Conservation (phyloP, 2,797 vertebrate genomes). For the Poeciliopsis presidionis region DNA sequence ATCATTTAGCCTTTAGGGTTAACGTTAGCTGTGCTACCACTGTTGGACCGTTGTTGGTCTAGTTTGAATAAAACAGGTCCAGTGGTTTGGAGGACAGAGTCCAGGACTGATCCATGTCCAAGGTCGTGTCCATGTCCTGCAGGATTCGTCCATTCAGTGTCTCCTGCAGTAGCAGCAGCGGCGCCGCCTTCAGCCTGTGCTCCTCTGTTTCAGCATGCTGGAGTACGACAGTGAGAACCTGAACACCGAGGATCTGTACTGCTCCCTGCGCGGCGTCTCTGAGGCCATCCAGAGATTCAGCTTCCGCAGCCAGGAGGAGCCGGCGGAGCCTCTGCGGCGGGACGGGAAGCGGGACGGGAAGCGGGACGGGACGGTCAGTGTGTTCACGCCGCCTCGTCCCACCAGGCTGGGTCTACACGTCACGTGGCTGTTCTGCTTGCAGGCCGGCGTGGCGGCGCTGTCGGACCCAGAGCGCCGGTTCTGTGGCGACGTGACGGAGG, state of each 20-base stretch:
- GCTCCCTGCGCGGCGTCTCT: constrained; percentile 95
- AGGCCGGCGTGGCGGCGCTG: constrained; percentile 83
- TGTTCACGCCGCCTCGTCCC: too few relatives aligned
- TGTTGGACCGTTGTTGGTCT: background rate
- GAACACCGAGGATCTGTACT: constrained; percentile 99
- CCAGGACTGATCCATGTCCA: background rate
- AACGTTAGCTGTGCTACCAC: background rate
- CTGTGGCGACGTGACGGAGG: constrained; percentile 90
- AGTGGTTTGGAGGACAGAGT: background rate
- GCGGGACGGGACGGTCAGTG: constrained; percentile 81
- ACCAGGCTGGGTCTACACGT: background rate
- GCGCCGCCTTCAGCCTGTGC: background rate
- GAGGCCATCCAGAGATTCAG: constrained; percentile 99
- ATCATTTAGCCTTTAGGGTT: background rate
- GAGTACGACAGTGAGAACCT: constrained; percentile 99
- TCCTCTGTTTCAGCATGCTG: constrained; percentile 85
- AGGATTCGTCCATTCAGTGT: background rate
- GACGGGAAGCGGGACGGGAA: constrained; percentile 81
- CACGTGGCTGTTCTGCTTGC: background rate
- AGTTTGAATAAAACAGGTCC: too few relatives aligned
- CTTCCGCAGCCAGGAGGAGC: constrained; percentile 96
- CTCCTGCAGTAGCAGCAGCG: background rate
- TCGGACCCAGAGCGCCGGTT: constrained; percentile 59
- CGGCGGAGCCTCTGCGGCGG: constrained; percentile 90
- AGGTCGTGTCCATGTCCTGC: background rate